These are phyloP conservation scores for Drosophila yooni DNA, from an alignment of 2,888 invertebrate genomes.

Conservation along the genomic window DNA sequence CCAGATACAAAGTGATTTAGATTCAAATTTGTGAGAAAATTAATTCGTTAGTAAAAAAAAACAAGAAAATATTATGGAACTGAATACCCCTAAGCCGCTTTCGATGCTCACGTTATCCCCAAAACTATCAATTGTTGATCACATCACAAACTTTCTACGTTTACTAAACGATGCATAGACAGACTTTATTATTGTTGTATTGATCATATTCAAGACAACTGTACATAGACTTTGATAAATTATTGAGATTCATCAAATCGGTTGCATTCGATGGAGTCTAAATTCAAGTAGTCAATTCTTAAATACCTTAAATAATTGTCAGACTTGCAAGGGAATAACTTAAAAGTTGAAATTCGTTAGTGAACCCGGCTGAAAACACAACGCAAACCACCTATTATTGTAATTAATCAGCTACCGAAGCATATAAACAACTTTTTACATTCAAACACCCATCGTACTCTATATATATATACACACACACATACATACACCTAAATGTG, in stretches of 20 bases:
- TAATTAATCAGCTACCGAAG: conserved; percentile 43
- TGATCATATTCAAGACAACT: conserved; percentile 6
- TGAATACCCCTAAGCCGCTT: conserved; percentile 1
- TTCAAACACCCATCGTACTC: conserved; percentile 15
- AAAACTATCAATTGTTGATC: conserved; percentile 4
- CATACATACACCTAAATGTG: neutral
- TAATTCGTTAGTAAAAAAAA: neutral
- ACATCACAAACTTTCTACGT: conserved; percentile 2
- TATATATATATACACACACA: neutral
- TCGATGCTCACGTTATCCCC: neutral
- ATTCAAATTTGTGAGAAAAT: neutral
- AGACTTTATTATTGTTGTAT: conserved; percentile 6
- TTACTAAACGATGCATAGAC: conserved; percentile 1
- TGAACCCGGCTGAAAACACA: conserved; percentile 1
- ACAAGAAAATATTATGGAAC: neutral
- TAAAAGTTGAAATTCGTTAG: neutral
- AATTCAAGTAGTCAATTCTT: neutral
- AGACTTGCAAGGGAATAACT: conserved; percentile 6
- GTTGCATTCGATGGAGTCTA: neutral
- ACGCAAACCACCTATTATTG: conserved; percentile 32
- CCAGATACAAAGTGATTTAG: neutral
- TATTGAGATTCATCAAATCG: neutral
- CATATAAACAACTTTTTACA: conserved; percentile 38
- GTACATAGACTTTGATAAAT: neutral
- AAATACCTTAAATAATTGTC: neutral